Conservation (phyloP, 2,113 vertebrate genomes). For the Passer montanus region DNA sequence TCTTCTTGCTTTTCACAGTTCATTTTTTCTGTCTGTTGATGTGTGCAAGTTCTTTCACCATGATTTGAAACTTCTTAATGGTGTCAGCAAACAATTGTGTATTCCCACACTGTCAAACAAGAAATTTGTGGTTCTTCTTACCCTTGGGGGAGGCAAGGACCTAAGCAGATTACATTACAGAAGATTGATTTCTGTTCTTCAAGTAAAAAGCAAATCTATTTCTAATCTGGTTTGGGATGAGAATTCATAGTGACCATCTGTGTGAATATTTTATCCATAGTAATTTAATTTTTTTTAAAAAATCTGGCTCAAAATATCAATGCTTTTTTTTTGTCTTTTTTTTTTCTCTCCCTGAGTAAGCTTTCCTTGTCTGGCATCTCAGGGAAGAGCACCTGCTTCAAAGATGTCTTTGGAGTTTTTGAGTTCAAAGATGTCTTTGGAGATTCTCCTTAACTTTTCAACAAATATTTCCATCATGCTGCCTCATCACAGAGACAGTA, state of each 20-base stretch:
- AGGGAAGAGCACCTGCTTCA: background rate
- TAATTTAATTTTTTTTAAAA: background rate
- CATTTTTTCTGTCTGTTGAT: background rate
- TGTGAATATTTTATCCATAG: background rate
- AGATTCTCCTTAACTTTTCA: background rate
- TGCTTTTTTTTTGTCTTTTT: background rate
- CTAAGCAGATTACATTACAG: background rate
- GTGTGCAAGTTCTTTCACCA: background rate
- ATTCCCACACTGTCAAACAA: background rate
- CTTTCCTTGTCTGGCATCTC: background rate
- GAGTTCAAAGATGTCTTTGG: background rate
- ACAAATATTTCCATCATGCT: background rate
- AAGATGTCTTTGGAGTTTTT: background rate
- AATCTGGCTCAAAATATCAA: background rate
- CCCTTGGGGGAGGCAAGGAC: background rate
- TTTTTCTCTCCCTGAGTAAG: background rate
- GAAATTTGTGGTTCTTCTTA: background rate
- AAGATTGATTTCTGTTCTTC: slow-evolving; percentile 12
- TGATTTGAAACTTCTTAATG: slow-evolving; percentile 11
- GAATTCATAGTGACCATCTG: slow-evolving; percentile 15
- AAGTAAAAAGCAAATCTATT: slow-evolving; percentile 1
- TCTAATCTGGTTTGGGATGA: slow-evolving; percentile 15
- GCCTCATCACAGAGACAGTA: background rate
- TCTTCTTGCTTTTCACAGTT: slow-evolving; percentile 25
- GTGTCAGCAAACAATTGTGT: background rate